phyloP scores from a whole-genome alignment of 2,113 vertebrate genomes.

The Leptobrachium ailaonicum region DNA sequence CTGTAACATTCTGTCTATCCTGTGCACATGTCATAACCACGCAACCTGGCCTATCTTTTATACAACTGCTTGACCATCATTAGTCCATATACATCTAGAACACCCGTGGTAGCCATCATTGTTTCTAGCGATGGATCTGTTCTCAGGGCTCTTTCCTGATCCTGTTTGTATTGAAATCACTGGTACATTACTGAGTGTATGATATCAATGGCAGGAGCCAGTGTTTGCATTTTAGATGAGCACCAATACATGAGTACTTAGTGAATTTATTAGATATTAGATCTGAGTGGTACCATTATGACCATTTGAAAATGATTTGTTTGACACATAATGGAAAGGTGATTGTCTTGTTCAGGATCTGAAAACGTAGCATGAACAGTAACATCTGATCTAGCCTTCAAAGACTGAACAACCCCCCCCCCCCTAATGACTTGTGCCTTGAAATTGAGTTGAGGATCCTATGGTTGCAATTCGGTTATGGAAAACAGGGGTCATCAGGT shows the following conservation, averaged over 20 bases:
- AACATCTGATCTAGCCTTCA: too few relatives aligned
- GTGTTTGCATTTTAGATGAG: constrained; percentile 4
- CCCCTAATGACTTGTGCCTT: too few relatives aligned
- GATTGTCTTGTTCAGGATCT: background rate
- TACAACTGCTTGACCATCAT: too few relatives aligned
- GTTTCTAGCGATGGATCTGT: background rate
- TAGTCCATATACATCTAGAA: too few relatives aligned
- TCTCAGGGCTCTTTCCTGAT: background rate
- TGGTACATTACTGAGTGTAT: background rate
- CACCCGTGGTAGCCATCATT: too few relatives aligned
- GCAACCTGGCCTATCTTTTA: too few relatives aligned
- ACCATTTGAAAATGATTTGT: background rate
- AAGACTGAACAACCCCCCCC: too few relatives aligned
- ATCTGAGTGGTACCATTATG: background rate
- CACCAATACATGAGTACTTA: background rate
- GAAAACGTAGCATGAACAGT: background rate
- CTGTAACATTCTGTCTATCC: too few relatives aligned
- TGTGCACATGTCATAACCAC: too few relatives aligned
- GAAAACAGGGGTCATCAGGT: too few relatives aligned
- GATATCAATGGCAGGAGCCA: background rate
- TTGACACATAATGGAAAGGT: background rate
- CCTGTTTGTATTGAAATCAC: background rate
- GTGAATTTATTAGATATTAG: background rate
- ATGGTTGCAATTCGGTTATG: too few relatives aligned
- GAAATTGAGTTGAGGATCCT: too few relatives aligned